phyloP scores from a whole-genome alignment of 2,888 invertebrate species.

The Sinopyrophorus schimmeli region DNA sequence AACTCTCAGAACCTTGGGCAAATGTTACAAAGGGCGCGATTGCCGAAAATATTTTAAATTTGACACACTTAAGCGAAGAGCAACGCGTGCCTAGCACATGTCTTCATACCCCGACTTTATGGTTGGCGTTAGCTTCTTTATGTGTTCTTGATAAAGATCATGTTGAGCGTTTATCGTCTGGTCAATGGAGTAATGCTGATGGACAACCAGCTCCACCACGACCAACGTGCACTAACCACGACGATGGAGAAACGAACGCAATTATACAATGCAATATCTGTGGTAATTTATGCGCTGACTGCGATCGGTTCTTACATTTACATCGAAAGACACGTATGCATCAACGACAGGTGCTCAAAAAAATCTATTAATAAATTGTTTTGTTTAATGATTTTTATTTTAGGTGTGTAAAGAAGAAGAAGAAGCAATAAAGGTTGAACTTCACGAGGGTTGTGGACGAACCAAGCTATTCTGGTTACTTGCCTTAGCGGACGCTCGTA shows the following conservation, averaged over 20 bases:
- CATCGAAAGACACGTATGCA: slow-evolving; percentile 85
- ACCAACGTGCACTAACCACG: slow-evolving; percentile 93
- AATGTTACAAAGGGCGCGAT: slow-evolving; percentile 84
- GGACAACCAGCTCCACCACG: slow-evolving; percentile 65
- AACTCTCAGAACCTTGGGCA: slow-evolving; percentile 84
- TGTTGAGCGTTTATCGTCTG: slow-evolving; percentile 79
- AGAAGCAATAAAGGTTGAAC: slow-evolving; percentile 92
- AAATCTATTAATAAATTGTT: background rate
- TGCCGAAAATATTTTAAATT: slow-evolving; percentile 80
- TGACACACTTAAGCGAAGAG: slow-evolving; percentile 78
- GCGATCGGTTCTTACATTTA: slow-evolving; percentile 93
- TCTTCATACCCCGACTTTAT: slow-evolving; percentile 80
- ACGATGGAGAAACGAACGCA: slow-evolving; percentile 90
- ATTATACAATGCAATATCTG: slow-evolving; percentile 91
- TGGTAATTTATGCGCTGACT: slow-evolving; percentile 93
- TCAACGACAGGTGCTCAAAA: slow-evolving; percentile 79
- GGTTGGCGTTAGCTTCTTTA: slow-evolving; percentile 91
- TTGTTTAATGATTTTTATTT: slow-evolving; percentile 22
- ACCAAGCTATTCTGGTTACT: slow-evolving; percentile 95
- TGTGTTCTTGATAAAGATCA: slow-evolving; percentile 92
- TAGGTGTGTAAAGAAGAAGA: slow-evolving; percentile 94
- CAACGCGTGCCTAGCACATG: slow-evolving; percentile 77
- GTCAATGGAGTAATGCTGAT: slow-evolving; percentile 73
- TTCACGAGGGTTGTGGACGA: slow-evolving; percentile 96
- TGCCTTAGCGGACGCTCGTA: slow-evolving; percentile 89